Percentiles rank a stretch among this genome's conserved stretches.
Conservation (phyloP, 2,113 vertebrate species). For the Microcebus murinus region DNA sequence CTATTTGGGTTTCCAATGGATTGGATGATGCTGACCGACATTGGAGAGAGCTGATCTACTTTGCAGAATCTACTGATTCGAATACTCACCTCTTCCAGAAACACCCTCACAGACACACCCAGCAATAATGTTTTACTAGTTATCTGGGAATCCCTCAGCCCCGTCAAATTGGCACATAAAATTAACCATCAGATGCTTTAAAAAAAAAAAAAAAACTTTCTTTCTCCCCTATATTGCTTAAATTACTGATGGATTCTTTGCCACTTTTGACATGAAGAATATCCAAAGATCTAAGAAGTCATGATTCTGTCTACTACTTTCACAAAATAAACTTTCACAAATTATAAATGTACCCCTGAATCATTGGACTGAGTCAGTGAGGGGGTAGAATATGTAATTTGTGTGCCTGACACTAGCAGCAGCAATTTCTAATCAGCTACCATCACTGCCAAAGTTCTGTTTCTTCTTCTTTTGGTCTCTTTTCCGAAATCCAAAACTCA, state of each 20-base stretch:
- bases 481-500: slow-evolving; percentile 55
- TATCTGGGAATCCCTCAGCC: neutral
- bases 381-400: fast-evolving
- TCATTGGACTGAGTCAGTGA: neutral
- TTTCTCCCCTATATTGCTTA: neutral
- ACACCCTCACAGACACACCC: neutral
- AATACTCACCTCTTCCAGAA: neutral
- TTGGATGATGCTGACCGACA: neutral
- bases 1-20: neutral
- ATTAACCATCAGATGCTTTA: neutral
- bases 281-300: neutral
- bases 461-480: slow-evolving; percentile 20
- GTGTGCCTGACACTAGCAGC: neutral
- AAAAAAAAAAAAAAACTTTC: neutral
- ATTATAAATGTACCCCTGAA: neutral
- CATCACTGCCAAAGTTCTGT: neutral
- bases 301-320: neutral
- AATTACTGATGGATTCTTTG: neutral
- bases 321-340: neutral
- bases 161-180: neutral
- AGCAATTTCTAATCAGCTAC: neutral
- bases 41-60: neutral
- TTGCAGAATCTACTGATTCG: neutral
- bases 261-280: neutral
- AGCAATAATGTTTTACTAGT: neutral